phyloP scores from a whole-genome alignment of 2,113 vertebrate species.

The Talpa occidentalis region DNA sequence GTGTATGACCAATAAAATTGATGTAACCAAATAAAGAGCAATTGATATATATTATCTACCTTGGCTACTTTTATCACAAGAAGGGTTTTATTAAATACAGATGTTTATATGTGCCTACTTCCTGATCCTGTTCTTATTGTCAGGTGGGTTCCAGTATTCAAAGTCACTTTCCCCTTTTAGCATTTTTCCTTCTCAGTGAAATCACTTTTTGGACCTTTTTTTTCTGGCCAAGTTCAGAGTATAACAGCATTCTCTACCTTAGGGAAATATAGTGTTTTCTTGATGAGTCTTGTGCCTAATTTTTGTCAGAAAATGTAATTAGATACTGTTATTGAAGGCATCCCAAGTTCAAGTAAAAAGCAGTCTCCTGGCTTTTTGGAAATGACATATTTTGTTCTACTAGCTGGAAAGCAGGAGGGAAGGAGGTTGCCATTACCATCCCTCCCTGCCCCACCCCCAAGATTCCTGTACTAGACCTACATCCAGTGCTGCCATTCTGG shows the following conservation, averaged over 20 bases:
- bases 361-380: not conserved
- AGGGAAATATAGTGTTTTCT: not conserved
- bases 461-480: not conserved
- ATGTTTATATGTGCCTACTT: not conserved
- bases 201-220: constrained; percentile 20
- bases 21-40: not conserved
- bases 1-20: constrained; percentile 77
- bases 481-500: not conserved
- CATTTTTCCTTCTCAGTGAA: constrained; percentile 41
- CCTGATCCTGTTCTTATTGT: not conserved
- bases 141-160: not conserved
- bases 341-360: not conserved
- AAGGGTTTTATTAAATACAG: not conserved
- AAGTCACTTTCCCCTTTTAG: not conserved
- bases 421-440: not conserved
- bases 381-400: constrained; percentile 4
- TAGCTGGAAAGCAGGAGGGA: not conserved
- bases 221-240: not conserved
- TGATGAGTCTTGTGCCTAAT: not conserved
- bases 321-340: not conserved
- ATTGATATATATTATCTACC: not conserved
- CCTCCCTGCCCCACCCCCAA: not conserved
- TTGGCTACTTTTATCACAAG: not conserved
- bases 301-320: constrained; percentile 52
- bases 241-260: constrained; percentile 8